phyloP scores from a whole-genome alignment of 2,888 invertebrate species.

The Amblyjoppa fuscipennis region DNA sequence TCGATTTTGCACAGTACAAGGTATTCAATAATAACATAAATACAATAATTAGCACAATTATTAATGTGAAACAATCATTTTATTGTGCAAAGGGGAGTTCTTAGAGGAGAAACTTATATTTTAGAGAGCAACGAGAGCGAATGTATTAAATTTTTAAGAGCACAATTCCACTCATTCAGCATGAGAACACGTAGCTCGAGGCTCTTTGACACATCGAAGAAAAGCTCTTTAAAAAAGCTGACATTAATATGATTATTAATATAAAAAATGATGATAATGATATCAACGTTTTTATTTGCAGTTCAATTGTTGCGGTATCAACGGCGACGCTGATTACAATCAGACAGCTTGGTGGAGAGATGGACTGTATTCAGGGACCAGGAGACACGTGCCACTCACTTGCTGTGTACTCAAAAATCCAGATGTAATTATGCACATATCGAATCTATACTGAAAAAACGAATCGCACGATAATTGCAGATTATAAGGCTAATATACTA shows the following conservation, averaged over 20 bases:
- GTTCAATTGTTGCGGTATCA: slow-evolving; percentile 85
- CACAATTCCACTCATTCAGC: too few species aligned
- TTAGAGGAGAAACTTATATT: too few species aligned
- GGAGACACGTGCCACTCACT: slow-evolving; percentile 82
- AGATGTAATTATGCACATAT: slow-evolving; percentile 74
- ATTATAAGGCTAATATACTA: background rate
- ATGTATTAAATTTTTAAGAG: too few species aligned
- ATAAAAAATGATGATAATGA: too few species aligned
- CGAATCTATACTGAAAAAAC: background rate
- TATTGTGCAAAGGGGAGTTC: too few species aligned
- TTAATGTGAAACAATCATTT: too few species aligned
- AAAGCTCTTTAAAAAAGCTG: too few species aligned
- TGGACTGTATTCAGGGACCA: slow-evolving; percentile 78
- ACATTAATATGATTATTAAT: slow-evolving; percentile 8
- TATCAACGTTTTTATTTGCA: slow-evolving; percentile 71
- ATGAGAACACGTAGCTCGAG: too few species aligned
- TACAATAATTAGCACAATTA: too few species aligned
- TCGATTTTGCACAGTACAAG: slow-evolving; percentile 86
- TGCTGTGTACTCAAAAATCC: slow-evolving; percentile 82
- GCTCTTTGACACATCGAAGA: too few species aligned
- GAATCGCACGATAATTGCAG: background rate
- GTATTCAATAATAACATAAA: slow-evolving; percentile 73
- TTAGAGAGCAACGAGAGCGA: too few species aligned
- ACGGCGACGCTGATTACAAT: slow-evolving; percentile 83
- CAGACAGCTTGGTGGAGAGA: slow-evolving; percentile 85